These are phyloP conservation scores for Brachionus koreanus DNA, from an alignment of 1,140 invertebrate genomes.

Conservation along the genomic window DNA sequence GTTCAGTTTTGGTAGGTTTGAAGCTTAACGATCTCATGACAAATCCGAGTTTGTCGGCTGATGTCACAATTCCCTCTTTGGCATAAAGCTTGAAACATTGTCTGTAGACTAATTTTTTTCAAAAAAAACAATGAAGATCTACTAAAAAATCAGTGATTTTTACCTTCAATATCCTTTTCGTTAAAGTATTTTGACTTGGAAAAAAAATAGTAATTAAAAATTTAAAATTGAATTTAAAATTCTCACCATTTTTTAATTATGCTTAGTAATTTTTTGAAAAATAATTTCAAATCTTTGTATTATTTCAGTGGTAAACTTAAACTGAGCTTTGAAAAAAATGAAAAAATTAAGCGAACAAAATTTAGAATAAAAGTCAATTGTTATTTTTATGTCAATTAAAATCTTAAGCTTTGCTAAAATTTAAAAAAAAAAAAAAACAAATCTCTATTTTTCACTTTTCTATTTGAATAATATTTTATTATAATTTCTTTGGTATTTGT, in stretches of 20 bases:
- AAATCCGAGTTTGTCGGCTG: slow-evolving; percentile 40
- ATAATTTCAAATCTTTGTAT: background rate
- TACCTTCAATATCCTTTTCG: slow-evolving; percentile 45
- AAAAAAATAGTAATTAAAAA: background rate
- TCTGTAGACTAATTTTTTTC: background rate
- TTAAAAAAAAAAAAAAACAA: background rate
- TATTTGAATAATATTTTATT: slow-evolving; percentile 7
- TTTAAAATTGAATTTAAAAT: background rate
- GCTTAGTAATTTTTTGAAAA: background rate
- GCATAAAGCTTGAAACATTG: slow-evolving; percentile 43
- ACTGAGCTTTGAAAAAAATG: background rate
- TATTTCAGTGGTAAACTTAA: background rate
- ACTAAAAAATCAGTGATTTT: background rate
- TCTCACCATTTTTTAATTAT: slow-evolving; percentile 24
- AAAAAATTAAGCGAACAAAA: background rate
- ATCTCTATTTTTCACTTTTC: background rate
- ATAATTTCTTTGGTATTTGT: background rate
- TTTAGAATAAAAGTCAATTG: slow-evolving; percentile 37
- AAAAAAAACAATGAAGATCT: background rate
- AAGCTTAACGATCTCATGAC: slow-evolving; percentile 43
- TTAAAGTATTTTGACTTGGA: slow-evolving; percentile 42
- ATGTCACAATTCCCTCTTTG: slow-evolving; percentile 16
- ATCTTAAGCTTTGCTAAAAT: background rate
- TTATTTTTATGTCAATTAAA: slow-evolving; percentile 35
- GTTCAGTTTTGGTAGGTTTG: slow-evolving; percentile 34